phyloP scores from a whole-genome alignment of 2,113 vertebrate species.

The Engystomops pustulosus region DNA sequence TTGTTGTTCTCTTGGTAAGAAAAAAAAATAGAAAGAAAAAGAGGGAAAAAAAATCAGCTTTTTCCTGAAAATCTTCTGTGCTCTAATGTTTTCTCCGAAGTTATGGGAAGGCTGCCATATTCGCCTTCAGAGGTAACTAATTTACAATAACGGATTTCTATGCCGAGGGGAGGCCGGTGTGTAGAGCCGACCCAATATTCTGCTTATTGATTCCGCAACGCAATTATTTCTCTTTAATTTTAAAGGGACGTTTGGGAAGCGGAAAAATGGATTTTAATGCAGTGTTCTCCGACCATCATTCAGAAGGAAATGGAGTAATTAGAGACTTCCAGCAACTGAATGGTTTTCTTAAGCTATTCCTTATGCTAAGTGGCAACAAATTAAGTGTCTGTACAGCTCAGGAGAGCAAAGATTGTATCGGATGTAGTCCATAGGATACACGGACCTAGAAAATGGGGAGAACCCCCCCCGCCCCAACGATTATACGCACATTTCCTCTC shows the following conservation, averaged over 20 bases:
- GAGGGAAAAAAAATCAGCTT: neutral
- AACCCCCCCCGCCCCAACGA: no score
- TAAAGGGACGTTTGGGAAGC: neutral
- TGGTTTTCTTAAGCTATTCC: neutral
- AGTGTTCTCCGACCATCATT: neutral
- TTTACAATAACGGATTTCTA: conserved; percentile 3
- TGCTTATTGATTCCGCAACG: neutral
- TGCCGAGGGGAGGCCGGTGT: neutral
- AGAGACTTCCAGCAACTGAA: neutral
- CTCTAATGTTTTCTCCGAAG: conserved; percentile 39
- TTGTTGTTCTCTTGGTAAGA: conserved; percentile 13
- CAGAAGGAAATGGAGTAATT: conserved; percentile 8
- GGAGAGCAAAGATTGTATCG: no score
- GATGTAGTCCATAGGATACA: no score
- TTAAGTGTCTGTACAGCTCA: no score
- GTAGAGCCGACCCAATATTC: conserved; percentile 16
- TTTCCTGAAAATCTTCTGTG: conserved; percentile 46
- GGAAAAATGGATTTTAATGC: conserved; percentile 14
- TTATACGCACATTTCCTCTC: no score
- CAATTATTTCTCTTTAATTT: conserved; percentile 47
- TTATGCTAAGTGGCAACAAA: neutral
- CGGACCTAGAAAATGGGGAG: no score
- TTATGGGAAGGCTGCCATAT: conserved; percentile 32
- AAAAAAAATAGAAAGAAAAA: conserved; percentile 9
- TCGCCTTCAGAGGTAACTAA: neutral